Base-by-base conservation (phyloP, 2,797 vertebrate genomes). In the Nannoperca obscura region DNA sequence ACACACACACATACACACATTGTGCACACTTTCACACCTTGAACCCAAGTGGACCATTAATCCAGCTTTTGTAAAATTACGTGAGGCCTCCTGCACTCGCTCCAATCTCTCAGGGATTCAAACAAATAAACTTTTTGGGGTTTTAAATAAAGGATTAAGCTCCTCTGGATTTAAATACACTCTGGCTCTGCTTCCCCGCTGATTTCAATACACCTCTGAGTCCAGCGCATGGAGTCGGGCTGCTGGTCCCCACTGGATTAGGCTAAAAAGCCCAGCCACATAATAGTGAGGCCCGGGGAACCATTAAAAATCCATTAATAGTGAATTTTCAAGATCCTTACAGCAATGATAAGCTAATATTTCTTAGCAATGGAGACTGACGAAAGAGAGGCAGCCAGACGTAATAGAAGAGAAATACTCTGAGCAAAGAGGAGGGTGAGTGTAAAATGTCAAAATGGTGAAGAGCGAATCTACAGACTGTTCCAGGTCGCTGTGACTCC, bases 271-370 rank as follows among this genome's bases (percentile, higher is more conserved):
- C 68, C 67, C 66, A 65, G 80, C 55, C 81, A 86, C 90, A 91
- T 91, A 94, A 95, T 92, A 79, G 83, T n/a, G 84, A 86, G 88
- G 90, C 92, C 82, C 57, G 40, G 79, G 87, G 88, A 92, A 89
- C 91, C 92, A 94, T 95, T 95, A 94, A 93, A 95, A 94, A 88
- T 70, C 88, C 87, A 94, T 94, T 94, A 93, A 93, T 93, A 94
- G 89, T 91, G 86, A 89, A 91, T 84, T 91, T 70, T 83, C 83
- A 90, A 88, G 73, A 88, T 90, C 88, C 88, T 91, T 49, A 84
- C 60, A 74, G 90, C 91, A 92, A 88, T 76, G 81, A 88, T 92
- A 94, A 95, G 93, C 91, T 93, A 92, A 94, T 95, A 92, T 87
- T 85, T 89, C 79, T 85, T 42, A 85, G 81, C 77, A 74, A 62